Base-by-base conservation (phyloP, 1,140 invertebrate genomes). In the Penaeus vannamei region DNA sequence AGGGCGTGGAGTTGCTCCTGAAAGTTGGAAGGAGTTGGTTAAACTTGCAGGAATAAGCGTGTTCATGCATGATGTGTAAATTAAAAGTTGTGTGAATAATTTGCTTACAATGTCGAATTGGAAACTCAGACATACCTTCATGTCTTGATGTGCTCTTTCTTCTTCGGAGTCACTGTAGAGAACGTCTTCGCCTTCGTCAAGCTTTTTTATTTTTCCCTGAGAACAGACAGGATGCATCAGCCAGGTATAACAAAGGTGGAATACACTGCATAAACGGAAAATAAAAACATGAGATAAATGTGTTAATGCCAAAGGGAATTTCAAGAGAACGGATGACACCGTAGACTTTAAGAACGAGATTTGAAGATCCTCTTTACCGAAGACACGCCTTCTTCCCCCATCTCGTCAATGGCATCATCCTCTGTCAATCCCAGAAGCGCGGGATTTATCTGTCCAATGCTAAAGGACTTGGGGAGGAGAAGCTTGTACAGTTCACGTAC, bases 401-500 rank as follows among this genome's bases (percentile, higher is more conserved):
- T 19, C n/a, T n/a, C 19, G 36, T 3, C 19, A 20, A 46, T 32
- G n/a, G 12, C 84, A 64, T 66, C 76, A 12, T 76, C 77, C 20
- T 83, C 46, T 12, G 8, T 83, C 0, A 77, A n/a, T 23, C 53
- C 36, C 1, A 46, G 59, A 2, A 94, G 77, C 1, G 91, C 91
- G 19, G 93, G 93, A 91, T 94, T 93, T 0, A 93, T 86, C 42
- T 93, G 17, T 1, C 91, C 64, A 17, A 94, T 20, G 62, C 79
- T 81, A 23, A 92, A 91, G 7, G 26, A 72, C 77, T 93, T 92
- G 0, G 79, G 81, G 0, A 94, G 94, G 0, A 97, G 92, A 90
- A 96, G 95, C 81, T 94, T 93, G 86, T 96, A 94, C 17, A 97
- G 92, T 85, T 94, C 93, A 23, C 94, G 93, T 82, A 94, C 95